A percentile compares a stretch with the other conserved stretches of the same genome.
phyloP scores from a whole-genome alignment of 2,888 invertebrate species.

The Lasioglossum figueresi region DNA sequence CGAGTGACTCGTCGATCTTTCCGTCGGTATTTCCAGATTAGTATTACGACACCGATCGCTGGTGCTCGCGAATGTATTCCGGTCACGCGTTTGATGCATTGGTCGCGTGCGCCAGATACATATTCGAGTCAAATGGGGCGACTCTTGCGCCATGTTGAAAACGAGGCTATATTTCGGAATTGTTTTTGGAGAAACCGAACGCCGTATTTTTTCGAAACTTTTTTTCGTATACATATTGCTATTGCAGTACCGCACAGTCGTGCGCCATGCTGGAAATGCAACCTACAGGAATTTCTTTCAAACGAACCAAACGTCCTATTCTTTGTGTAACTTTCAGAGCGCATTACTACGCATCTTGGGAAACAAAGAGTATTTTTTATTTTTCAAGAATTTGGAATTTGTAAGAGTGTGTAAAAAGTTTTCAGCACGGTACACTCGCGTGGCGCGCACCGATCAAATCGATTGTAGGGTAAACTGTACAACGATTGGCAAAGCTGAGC shows the following conservation, averaged over 20 bases:
- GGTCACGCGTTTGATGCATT: neutral
- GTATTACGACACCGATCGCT: neutral
- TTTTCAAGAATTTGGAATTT: neutral
- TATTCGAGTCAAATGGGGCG: neutral
- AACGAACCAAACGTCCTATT: neutral
- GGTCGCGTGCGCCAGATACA: neutral
- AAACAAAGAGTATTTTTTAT: neutral
- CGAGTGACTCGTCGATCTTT: constrained; percentile 4
- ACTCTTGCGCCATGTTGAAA: neutral
- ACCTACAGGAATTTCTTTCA: neutral
- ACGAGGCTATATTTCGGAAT: neutral
- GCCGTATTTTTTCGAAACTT: neutral
- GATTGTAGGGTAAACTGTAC: no score
- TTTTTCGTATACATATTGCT: neutral
- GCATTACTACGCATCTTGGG: neutral
- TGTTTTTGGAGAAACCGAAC: neutral
- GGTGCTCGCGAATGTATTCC: neutral
- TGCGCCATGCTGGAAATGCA: neutral
- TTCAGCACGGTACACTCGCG: no score
- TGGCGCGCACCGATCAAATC: no score
- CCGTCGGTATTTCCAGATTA: neutral
- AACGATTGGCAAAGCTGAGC: no score
- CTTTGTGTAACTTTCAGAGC: neutral
- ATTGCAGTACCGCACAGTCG: neutral
- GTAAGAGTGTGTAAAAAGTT: neutral